Base-by-base conservation (phyloP, 2,888 invertebrate genomes). In the Hypena proboscidalis region DNA sequence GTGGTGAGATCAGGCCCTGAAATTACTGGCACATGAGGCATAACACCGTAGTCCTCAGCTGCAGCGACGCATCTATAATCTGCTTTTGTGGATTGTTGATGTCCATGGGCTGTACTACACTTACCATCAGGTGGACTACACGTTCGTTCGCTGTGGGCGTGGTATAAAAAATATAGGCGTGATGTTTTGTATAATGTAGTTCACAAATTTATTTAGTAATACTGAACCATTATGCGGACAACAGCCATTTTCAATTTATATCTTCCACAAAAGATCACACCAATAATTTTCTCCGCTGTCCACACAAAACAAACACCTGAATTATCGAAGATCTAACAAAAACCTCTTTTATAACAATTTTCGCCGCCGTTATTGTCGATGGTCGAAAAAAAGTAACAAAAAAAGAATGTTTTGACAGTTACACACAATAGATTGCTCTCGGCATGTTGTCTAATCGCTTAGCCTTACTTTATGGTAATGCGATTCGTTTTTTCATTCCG, bases 391-490 rank as follows among this genome's bases (percentile, higher is more conserved):
- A 20, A 34, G 38, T 42, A 61, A 54, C 70, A 76, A 81, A 80
- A 77, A 75, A 74, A 73, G 83, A 49, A 49, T 83, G 83, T 86
- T 86, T 84, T 84, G 84, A 85, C 86, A 86, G 85, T 63, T 79
- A 78, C 38, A 81, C 78, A 82, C 80, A 77, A 80, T 76, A 76
- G 75, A 54, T 71, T 77, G 64, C 83, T 82, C 79, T 78, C 78
- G 57, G 83, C 58, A 76, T 53, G 67, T 41, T 33, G 53, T 10
- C 52, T 64, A 64, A 63, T 64, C 63, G 59, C 58, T 61, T 63
- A 58, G 59, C 26, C 59, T 41, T 15, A 26, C 55, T 44, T 6
- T 55, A 61, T 61, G 60, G 45, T 63, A 61, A 61, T 59, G 37
- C 27, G 23, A 29, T 46, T 40, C 36, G 4, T 36, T 33, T 46